Conservation (phyloP, 1,140 invertebrate genomes). For the Orchestia grillus region DNA sequence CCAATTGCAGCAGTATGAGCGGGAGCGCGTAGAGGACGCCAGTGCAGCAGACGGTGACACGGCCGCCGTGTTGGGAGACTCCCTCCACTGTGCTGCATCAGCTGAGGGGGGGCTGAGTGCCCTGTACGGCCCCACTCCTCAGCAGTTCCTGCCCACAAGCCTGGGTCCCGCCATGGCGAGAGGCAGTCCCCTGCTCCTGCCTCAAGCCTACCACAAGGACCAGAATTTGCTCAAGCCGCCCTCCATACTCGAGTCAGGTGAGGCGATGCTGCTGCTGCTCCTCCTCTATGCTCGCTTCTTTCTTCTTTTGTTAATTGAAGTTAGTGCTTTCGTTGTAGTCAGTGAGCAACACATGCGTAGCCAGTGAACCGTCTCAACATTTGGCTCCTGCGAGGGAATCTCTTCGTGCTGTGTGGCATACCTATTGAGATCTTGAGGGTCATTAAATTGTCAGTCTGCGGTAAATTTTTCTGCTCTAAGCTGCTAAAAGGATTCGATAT, state of each 20-base stretch:
- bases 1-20: neutral
- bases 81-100: neutral
- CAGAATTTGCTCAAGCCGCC: constrained; percentile 94
- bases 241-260: constrained; percentile 87
- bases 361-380: too few relatives aligned
- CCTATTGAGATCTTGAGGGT: too few relatives aligned
- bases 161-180: neutral
- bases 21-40: neutral
- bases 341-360: neutral
- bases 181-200: neutral
- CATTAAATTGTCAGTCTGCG: too few relatives aligned
- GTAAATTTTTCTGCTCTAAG: too few relatives aligned
- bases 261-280: too few relatives aligned
- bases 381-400: too few relatives aligned
- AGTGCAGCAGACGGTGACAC: neutral
- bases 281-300: too few relatives aligned
- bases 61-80: neutral
- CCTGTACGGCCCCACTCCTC: neutral
- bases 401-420: too few relatives aligned
- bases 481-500: too few relatives aligned
- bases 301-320: neutral
- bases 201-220: constrained; percentile 77
- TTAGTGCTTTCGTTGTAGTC: neutral
- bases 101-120: neutral
- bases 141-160: neutral